Base-by-base conservation (phyloP, 2,113 vertebrate species). In the Caranx ignobilis region DNA sequence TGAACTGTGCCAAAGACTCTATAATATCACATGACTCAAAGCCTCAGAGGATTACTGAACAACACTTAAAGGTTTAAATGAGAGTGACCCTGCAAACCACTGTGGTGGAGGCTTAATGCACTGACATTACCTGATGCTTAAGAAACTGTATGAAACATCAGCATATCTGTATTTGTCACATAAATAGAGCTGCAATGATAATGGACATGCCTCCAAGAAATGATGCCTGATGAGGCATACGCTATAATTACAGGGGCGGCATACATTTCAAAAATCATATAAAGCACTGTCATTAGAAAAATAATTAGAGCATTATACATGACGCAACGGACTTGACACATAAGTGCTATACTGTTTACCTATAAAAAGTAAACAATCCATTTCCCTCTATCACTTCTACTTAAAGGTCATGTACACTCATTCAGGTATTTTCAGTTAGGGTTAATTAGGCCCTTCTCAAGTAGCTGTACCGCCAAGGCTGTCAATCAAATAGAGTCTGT, bases 21-120 rank as follows among this genome's bases (percentile, higher is more conserved):
- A 71, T 59, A 56, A 69, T 50, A 72, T 87, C 82, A 86, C 82
- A 87, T 88, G 76, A 84, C 74, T 55, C 47, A 79, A 79, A 81
- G 84, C 65, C 45, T 43, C n/a, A 16, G 81, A 11, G 84, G 88
- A 87, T 91, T 89, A 87, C 3, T 59, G 34, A 65, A 45, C n/a
- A 35, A 62, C 71, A 37, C 41, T 60, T 74, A 68, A 50, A 67
- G 67, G 70, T 77, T 67, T 79, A 39, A 80, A 52, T 15, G 55
- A 41, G 26, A 66, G 35, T 34, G 16, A 52, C 62, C 16, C 57
- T 50, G 31, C 1, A 0, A 50, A 37, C 63, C 7, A 26, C 26
- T 63, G 65, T 43, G 47, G 32, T 55, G 45, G 56, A 70, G 57
- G 56, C 55, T 87, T 18, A 55, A 34, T 26, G 19, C 34, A 26